Base-by-base conservation (phyloP, 2,113 vertebrate genomes). In the Colius striatus region DNA sequence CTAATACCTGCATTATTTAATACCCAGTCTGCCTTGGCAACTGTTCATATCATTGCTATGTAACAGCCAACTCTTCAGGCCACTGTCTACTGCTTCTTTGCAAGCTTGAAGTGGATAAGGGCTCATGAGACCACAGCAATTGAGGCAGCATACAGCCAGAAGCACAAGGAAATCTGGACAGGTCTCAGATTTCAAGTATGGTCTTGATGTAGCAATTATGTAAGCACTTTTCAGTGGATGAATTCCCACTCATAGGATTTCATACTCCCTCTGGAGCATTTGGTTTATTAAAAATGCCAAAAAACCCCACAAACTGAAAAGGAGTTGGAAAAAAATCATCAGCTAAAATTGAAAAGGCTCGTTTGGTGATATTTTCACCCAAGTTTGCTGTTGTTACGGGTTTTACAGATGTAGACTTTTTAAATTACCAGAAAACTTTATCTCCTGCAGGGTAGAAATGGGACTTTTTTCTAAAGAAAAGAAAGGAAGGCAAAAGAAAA, bases 1-100 rank as follows among this genome's bases (percentile, higher is more conserved):
- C 21, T 14, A 77, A 17, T 77, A 84, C 48, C 48, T 88, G 20
- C 74, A 65, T 54, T 90, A 71, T 85, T 93, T 92, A 93, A 94
- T 76, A 90, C 70, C n/a, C 72, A 55, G 41, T 80, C 88, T 92
- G 79, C 63, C 68, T 80, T 93, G 78, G 75, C 90, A 96, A 68
- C 16, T 2, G 1, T 91, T 71, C 41, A 32, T 60, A 47, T 16
- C 34, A 51, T 66, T 65, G 27, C 57, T 84, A 23, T 53, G 34
- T 53, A 95, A n/a, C 45, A 41, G 47, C 17, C 43, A 74, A n/a
- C 9, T 87, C 77, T 94, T 65, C 57, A 57, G 25, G 57, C 41
- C 57, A 90, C 38, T 57, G 48, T n/a, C 30, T 85, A 29, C 45
- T 93, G 55, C 22, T 66, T 84, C 41, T 73, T n/a, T 74, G 65